These are phyloP conservation scores for Meiosimyza platycephala DNA, from an alignment of 2,888 invertebrate genomes.

Conservation along the genomic window DNA sequence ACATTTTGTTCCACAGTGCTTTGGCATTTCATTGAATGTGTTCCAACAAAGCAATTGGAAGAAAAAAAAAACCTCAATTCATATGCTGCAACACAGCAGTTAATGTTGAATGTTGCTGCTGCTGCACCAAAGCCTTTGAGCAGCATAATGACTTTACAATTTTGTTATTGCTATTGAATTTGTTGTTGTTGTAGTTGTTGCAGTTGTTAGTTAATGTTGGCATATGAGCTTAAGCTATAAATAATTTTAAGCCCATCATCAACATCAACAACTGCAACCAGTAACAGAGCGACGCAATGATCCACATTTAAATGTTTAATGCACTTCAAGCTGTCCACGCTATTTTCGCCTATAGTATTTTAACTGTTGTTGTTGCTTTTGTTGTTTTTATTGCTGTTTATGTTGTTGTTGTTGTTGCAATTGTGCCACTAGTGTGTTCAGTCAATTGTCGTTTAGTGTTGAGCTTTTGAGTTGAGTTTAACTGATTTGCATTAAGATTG, in stretches of 20 bases:
- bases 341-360: background rate
- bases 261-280: conserved; percentile 47
- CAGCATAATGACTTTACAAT: conserved; percentile 61
- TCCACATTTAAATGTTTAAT: conserved; percentile 58
- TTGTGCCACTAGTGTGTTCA: conserved; percentile 27
- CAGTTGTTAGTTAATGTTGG: conserved; percentile 9
- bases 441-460: conserved; percentile 21
- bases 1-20: too few species aligned
- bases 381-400: conserved; percentile 18
- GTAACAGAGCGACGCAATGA: conserved; percentile 56
- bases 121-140: conserved; percentile 14
- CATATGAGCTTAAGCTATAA: conserved; percentile 56
- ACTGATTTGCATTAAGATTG: conserved; percentile 5
- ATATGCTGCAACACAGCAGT: background rate
- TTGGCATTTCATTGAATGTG: too few species aligned
- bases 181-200: conserved; percentile 45
- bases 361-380: conserved; percentile 30
- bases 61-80: too few species aligned
- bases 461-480: conserved; percentile 26
- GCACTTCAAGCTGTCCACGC: conserved; percentile 19
- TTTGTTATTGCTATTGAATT: conserved; percentile 57
- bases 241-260: conserved; percentile 62
- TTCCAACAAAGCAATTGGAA: too few species aligned
- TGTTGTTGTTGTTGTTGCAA: conserved; percentile 13
- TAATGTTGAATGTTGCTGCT: background rate